Conservation (phyloP, 2,888 invertebrate species). For the Serrognathus titanus region DNA sequence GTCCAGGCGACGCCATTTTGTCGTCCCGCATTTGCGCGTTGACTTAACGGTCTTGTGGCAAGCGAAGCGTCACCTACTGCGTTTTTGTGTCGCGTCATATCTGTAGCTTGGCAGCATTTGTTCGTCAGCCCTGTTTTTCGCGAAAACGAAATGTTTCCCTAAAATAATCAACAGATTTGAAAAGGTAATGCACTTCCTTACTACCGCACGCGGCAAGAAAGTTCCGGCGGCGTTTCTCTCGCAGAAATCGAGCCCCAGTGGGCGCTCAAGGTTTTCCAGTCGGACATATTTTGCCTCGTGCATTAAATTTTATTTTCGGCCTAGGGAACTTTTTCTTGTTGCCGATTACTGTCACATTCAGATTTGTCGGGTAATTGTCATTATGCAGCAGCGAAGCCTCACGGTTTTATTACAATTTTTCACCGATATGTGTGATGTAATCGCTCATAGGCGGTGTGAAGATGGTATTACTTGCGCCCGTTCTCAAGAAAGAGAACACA, state of each 20-base stretch:
- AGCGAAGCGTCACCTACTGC: constrained; percentile 13
- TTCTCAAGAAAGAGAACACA: neutral
- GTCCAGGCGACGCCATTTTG: constrained; percentile 9
- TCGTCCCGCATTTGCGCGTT: constrained; percentile 13
- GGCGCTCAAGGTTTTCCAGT: constrained; percentile 16
- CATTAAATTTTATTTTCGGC: constrained; percentile 24
- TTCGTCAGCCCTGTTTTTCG: constrained; percentile 50
- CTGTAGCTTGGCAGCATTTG: constrained; percentile 50
- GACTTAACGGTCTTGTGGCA: constrained; percentile 5
- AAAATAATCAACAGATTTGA: constrained; percentile 42
- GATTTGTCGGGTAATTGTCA: constrained; percentile 1
- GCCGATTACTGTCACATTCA: constrained; percentile 18
- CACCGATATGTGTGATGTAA: constrained; percentile 6
- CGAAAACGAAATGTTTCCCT: constrained; percentile 50
- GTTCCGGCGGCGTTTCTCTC: neutral
- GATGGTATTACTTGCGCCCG: constrained; percentile 4
- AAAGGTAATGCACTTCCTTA: constrained; percentile 40
- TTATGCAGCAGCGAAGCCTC: neutral
- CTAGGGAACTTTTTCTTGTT: constrained; percentile 38
- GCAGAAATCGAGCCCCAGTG: constrained; percentile 2
- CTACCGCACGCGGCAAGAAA: constrained; percentile 1
- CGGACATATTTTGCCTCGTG: constrained; percentile 25
- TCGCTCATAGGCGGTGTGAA: neutral
- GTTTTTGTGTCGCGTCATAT: constrained; percentile 24
- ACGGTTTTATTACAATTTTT: neutral